phyloP scores from a whole-genome alignment of 2,888 invertebrate genomes.

The Pecten maximus region DNA sequence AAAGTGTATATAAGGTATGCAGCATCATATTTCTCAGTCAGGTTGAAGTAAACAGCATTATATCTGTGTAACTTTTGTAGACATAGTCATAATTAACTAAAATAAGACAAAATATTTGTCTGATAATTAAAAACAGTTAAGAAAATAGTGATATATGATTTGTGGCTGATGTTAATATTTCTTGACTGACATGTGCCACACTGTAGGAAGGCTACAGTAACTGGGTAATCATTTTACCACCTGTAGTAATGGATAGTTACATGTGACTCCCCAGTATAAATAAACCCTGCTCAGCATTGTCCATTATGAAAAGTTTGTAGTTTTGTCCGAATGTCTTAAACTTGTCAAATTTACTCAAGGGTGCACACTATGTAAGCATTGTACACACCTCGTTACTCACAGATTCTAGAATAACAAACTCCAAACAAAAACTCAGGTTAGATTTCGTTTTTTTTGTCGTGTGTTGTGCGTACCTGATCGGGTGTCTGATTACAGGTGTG shows the following conservation, averaged over 20 bases:
- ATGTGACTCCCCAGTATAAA: not conserved
- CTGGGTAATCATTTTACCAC: conserved; percentile 2
- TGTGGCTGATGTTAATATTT: not conserved
- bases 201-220: not conserved
- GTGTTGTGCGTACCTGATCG: conserved; percentile 12
- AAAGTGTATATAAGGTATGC: not conserved
- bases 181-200: not conserved
- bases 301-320: not conserved
- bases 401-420: not conserved
- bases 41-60: not conserved
- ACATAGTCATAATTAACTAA: not conserved
- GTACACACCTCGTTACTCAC: conserved; percentile 20
- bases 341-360: not conserved
- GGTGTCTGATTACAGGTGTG: conserved; percentile 4
- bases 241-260: not conserved
- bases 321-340: conserved; percentile 1
- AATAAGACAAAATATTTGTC: not conserved
- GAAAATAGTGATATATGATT: not conserved
- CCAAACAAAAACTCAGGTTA: not conserved
- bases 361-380: not conserved
- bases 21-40: not conserved
- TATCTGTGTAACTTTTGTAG: no score
- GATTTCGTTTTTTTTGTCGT: not conserved
- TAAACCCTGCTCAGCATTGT: not conserved
- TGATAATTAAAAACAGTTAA: not conserved